A percentile compares a stretch with the other conserved stretches of the same genome.
Conservation (phyloP, 2,888 invertebrate species). For the Caenorhabditis uteleia region DNA sequence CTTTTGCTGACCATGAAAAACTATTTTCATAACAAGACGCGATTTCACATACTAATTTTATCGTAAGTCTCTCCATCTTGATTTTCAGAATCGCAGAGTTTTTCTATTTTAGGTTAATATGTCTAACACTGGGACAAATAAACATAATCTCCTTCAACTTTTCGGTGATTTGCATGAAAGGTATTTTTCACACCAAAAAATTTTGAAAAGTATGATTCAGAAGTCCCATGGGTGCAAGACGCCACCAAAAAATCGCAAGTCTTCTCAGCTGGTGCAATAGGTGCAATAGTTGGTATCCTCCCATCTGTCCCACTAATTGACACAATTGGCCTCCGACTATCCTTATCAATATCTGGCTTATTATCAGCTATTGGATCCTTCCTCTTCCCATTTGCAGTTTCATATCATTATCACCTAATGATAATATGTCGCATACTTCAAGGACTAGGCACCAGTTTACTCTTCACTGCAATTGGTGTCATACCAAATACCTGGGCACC, state of each 20-base stretch:
- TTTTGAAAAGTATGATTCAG: too few relatives aligned
- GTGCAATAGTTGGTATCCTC: slow-evolving; percentile 20
- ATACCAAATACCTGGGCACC: slow-evolving; percentile 36
- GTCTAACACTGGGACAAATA: slow-evolving; percentile 18
- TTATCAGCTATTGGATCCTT: slow-evolving; percentile 22
- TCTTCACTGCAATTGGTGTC: slow-evolving; percentile 26
- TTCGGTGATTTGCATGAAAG: slow-evolving; percentile 41
- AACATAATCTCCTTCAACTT: slow-evolving; percentile 34
- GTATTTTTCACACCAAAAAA: too few relatives aligned
- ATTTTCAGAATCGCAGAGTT: too few relatives aligned
- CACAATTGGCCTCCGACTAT: slow-evolving; percentile 21
- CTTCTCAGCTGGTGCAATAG: slow-evolving; percentile 31
- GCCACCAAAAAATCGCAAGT: slow-evolving; percentile 11
- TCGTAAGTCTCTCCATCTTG: slow-evolving; percentile 5
- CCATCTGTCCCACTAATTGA: slow-evolving; percentile 19
- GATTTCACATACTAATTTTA: slow-evolving; percentile 7
- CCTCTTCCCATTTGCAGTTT: slow-evolving; percentile 34
- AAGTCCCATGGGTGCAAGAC: slow-evolving; percentile 24
- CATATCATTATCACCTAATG: slow-evolving; percentile 9
- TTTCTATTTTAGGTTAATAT: too few relatives aligned
- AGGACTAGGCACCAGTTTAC: slow-evolving; percentile 25
- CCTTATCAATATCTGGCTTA: slow-evolving; percentile 11
- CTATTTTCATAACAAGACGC: slow-evolving; percentile 7
- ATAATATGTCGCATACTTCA: slow-evolving; percentile 23
- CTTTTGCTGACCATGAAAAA: too few relatives aligned